Percentiles rank a stretch among this genome's conserved stretches.
Conservation (phyloP, 2,888 invertebrate species). For the Cabera pusaria region DNA sequence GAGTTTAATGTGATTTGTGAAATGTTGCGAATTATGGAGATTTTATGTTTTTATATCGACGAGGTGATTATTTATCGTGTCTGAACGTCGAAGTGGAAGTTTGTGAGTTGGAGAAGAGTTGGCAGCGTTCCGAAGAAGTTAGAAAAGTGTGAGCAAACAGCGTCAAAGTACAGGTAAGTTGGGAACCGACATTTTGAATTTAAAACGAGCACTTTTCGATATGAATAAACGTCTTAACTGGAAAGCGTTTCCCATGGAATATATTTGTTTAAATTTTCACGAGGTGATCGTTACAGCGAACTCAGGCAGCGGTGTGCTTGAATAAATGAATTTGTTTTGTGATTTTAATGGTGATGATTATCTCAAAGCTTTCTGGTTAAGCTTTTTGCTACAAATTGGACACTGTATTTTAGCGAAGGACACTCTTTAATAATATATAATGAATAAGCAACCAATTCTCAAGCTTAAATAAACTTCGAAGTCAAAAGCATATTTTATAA, state of each 20-base stretch:
- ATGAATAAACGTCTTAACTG: constrained; percentile 42
- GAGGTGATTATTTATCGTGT: constrained; percentile 63
- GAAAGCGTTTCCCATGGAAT: constrained; percentile 38
- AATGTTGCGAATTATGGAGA: constrained; percentile 66
- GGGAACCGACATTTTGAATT: constrained; percentile 46
- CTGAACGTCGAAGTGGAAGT: constrained; percentile 53
- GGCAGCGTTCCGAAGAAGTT: constrained; percentile 34
- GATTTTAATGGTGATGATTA: constrained; percentile 39
- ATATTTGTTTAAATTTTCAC: constrained; percentile 42
- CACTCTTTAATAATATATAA: no score
- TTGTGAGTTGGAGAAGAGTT: constrained; percentile 46
- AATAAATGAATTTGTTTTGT: constrained; percentile 49
- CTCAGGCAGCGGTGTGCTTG: constrained; percentile 36
- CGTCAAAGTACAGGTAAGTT: constrained; percentile 58
- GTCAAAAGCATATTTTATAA: no score
- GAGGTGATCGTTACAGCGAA: constrained; percentile 42
- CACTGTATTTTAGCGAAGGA: no score
- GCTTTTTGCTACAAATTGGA: constrained; percentile 19
- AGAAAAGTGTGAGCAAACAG: constrained; percentile 38
- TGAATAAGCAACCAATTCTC: no score
- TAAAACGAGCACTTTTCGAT: constrained; percentile 52
- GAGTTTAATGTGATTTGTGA: constrained; percentile 64
- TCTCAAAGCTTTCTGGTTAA: constrained; percentile 25
- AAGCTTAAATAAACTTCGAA: no score
- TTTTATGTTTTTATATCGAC: constrained; percentile 53